Base-by-base conservation (phyloP, 2,113 vertebrate species). In the Propithecus coquereli region DNA sequence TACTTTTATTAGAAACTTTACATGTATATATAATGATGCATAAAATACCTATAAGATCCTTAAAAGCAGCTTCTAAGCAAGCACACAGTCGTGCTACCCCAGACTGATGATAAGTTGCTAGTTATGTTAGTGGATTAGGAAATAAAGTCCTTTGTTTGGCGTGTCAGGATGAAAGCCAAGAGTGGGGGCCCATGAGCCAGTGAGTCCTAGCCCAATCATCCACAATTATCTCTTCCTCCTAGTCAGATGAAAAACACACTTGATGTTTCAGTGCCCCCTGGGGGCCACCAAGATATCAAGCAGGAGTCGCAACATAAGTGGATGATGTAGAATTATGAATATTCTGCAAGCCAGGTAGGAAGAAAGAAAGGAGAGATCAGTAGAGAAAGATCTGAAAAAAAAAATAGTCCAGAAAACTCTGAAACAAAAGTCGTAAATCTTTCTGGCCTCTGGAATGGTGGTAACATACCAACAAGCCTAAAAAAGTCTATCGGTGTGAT, bases 181-280 rank as follows among this genome's bases (percentile, higher is more conserved):
- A 9, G 6, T 65, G 13, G 50, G 45, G 43, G 88, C 40, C 79
- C 61, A 2, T 10, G 59, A 54, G 13, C 57, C 82, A 25, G 0
- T 18, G 47, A 86, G 25, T 0, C 45, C 70, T 77, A 22, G 12
- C 1, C 32, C 74, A 95, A 84, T 87, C 83, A 47, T 14, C 50
- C 63, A 65, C 61, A 63, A 0, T 76, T 50, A 4, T 57, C 43
- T 86, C 37, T 52, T 65, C n/a, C 30, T n/a, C 13, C 87, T 23
- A 96, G 68, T 47, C 18, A 81, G 40, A 30, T 17, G 2, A 95
- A 52, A 37, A 84, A 70, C 91, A 97, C 57, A 18, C n/a, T 84
- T 94, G 50, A 66, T 96, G 90, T 95, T 97, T 96, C 74, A 90
- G 94, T 76, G 96, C 95, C 96, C 96, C 76, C 92, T 95, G 65